Conservation (phyloP, 2,113 vertebrate species). For the Gorsachius goisagi region DNA sequence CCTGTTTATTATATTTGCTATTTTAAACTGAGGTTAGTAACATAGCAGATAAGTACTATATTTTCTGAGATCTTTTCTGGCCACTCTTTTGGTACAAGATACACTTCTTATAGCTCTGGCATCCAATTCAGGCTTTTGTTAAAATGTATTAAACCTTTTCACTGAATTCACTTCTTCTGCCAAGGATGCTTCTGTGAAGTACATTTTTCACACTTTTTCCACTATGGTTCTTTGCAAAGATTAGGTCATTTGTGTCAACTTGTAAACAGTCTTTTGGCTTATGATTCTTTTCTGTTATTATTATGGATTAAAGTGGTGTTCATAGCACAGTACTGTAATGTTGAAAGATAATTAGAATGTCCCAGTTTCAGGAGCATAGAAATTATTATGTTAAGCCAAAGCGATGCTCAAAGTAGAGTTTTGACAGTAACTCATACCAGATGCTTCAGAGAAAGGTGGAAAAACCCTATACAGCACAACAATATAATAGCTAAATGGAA, state of each 20-base stretch:
- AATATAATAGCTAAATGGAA: conserved; percentile 31
- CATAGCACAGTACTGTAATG: background rate
- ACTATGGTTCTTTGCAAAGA: background rate
- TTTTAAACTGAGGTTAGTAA: conserved; percentile 3
- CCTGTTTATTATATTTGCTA: conserved; percentile 17
- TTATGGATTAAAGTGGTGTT: conserved; percentile 37
- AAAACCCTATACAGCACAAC: conserved; percentile 21
- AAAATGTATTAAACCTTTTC: conserved; percentile 37
- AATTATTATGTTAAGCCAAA: conserved; percentile 27
- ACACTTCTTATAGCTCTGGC: conserved; percentile 15
- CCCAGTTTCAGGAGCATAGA: conserved; percentile 53
- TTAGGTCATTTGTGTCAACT: conserved; percentile 64
- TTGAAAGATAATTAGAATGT: conserved; percentile 67
- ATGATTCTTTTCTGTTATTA: conserved; percentile 40
- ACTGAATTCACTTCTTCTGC: conserved; percentile 42
- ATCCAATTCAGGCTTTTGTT: conserved; percentile 21
- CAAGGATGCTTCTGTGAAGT: conserved; percentile 51
- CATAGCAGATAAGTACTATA: background rate
- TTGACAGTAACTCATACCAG: conserved; percentile 28
- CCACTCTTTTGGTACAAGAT: background rate
- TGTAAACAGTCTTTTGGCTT: conserved; percentile 66
- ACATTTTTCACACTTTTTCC: conserved; percentile 48
- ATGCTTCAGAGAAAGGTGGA: conserved; percentile 3
- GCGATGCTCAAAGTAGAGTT: background rate
- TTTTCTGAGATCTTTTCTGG: background rate